Conservation (phyloP, 1,140 invertebrate species). For the Meteorus sp. region DNA sequence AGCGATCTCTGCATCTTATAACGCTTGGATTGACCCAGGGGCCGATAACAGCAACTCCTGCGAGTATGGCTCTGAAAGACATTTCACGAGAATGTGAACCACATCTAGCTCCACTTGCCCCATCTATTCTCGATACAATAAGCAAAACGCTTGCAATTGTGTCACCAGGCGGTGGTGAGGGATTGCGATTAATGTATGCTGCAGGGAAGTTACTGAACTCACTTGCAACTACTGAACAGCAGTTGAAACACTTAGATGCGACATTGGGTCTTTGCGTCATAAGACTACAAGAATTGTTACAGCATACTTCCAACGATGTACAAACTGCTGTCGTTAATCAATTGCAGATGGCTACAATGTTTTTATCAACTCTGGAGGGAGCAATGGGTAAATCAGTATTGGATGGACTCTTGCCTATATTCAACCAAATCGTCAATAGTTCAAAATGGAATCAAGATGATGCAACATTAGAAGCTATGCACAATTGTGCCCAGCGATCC, state of each 20-base stretch:
- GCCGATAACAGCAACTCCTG: constrained; percentile 70
- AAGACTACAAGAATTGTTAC: constrained; percentile 63
- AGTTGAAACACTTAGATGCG: constrained; percentile 70
- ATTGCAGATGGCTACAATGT: constrained; percentile 71
- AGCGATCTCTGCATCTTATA: constrained; percentile 69
- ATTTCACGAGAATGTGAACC: constrained; percentile 77
- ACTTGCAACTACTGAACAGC: constrained; percentile 61
- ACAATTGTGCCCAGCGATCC: constrained; percentile 44
- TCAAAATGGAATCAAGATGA: constrained; percentile 45
- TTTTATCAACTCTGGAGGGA: constrained; percentile 69
- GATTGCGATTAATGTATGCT: constrained; percentile 74
- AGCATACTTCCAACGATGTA: constrained; percentile 47
- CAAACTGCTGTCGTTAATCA: constrained; percentile 41
- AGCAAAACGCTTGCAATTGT: constrained; percentile 41
- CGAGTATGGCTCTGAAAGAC: constrained; percentile 86
- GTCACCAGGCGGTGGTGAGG: constrained; percentile 56
- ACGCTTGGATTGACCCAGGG: constrained; percentile 68
- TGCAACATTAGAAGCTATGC: constrained; percentile 44
- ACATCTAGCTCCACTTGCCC: constrained; percentile 72
- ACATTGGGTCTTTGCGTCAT: constrained; percentile 70
- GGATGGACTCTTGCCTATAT: constrained; percentile 49
- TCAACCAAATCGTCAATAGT: constrained; percentile 44
- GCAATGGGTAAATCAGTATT: constrained; percentile 47
- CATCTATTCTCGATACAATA: constrained; percentile 48
- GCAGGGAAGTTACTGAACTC: constrained; percentile 75